Evolutionary conservation across 2,797 vertebrate species (phyloP), one percentile per base, ranked within the genome.

Genomic region (Onychomys torridus): DNA sequence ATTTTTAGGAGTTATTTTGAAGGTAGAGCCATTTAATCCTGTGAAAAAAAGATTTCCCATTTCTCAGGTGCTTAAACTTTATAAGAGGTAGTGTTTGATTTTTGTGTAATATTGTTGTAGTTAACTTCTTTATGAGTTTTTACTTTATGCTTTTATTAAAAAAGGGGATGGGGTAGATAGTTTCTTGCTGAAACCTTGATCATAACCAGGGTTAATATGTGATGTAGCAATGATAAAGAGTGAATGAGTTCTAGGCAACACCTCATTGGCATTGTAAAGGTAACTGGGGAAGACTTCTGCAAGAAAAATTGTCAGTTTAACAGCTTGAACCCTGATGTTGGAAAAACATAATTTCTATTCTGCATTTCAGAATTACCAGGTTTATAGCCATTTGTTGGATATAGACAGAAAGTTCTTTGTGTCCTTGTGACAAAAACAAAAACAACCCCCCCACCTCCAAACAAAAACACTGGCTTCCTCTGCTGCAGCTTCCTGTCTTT

Each of bases 51-150:
- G 78, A 75, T 29, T 57, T 95, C 55, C 34, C 16, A 9, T 43
- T 82, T 91, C 34, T 84, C 92, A 57, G 75, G 37, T 91, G 13
- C 49, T 11, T 77, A 67, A 67, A 46, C 23, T 21, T 46, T 89
- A 13, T 79, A 88, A 92, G 46, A 40, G 52, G 27, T 27, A 46
- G 1, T 49, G 25, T 78, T 85, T 88, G 46, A 75, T 10, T 63
- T 88, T 19, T 32, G 14, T 12, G 2, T 90, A 52, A 4, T 73
- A 93, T 89, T 43, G 46, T 40, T 90, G 29, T 43, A 40, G 61
- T 57, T 37, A 77, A 75, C 40, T 92, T 90, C 2, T 57, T 88
- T 93, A 67, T 93, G n/a, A 69, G 59, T 95, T 83, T 87, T 83
- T 5, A 43, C 27, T 69, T 85, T 75, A 29, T 67, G 9, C 43